Conservation (phyloP, 2,113 vertebrate species). For the Gobius niger region DNA sequence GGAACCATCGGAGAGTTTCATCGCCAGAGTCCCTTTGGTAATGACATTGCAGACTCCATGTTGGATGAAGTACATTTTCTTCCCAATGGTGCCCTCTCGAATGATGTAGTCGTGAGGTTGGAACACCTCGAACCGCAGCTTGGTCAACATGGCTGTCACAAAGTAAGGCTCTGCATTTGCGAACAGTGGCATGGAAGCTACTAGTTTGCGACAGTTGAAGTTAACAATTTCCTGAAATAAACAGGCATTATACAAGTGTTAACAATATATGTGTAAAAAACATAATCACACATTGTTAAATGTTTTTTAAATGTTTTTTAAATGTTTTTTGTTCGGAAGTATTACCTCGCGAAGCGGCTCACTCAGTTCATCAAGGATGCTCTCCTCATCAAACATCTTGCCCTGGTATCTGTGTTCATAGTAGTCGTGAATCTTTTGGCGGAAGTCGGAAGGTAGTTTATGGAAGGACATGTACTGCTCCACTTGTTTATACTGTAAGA, state of each 20-base stretch:
- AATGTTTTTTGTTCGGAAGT: no score
- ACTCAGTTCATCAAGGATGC: constrained; percentile 93
- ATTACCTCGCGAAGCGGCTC: constrained; percentile 92
- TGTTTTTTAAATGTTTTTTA: no score
- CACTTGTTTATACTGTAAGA: constrained; percentile 93
- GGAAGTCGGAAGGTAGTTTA: constrained; percentile 94
- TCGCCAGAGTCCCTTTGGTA: constrained; percentile 88
- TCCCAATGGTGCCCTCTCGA: constrained; percentile 93
- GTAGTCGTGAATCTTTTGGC: constrained; percentile 96
- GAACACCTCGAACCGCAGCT: constrained; percentile 96
- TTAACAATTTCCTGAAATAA: constrained; percentile 90
- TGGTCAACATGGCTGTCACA: constrained; percentile 96
- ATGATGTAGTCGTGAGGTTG: constrained; percentile 96
- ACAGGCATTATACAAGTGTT: background rate
- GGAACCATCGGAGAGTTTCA: constrained; percentile 96
- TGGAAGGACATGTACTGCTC: constrained; percentile 99
- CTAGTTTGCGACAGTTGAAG: constrained; percentile 97
- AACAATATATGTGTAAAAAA: no score
- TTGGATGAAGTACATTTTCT: constrained; percentile 99
- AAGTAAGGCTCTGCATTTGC: constrained; percentile 98
- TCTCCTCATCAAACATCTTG: constrained; percentile 99
- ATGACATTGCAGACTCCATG: constrained; percentile 90
- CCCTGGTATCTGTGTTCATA: constrained; percentile 98
- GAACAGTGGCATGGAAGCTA: constrained; percentile 95
- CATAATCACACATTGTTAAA: no score